Evolutionary conservation across 1,140 invertebrate species (phyloP).

Genomic region (Latrodectus geometricus): DNA sequence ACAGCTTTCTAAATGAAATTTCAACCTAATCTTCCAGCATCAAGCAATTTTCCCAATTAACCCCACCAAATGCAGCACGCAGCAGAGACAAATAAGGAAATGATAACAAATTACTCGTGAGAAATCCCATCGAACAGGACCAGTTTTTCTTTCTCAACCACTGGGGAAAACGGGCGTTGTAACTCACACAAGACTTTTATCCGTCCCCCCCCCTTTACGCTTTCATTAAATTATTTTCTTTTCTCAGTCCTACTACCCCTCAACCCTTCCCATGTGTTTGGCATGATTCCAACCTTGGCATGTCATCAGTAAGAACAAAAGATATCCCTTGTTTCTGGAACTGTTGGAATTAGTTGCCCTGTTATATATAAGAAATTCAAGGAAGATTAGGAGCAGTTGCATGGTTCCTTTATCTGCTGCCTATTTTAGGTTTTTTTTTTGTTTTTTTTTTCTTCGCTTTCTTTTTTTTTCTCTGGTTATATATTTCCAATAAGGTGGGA

Average conservation of each 20-base stretch:
- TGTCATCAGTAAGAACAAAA: conserved; percentile 51
- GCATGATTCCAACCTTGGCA: conserved; percentile 24
- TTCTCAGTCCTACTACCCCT: not conserved
- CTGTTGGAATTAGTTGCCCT: conserved; percentile 33
- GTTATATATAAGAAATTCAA: conserved; percentile 23
- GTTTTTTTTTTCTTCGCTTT: not conserved
- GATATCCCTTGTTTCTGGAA: conserved; percentile 34
- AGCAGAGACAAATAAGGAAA: not conserved
- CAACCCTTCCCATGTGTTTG: not conserved
- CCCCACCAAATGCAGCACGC: not conserved
- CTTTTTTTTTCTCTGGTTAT: not conserved
- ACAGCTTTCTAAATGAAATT: not conserved
- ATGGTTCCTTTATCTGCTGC: conserved; percentile 24
- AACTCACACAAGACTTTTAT: not conserved
- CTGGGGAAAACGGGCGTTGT: conserved; percentile 33
- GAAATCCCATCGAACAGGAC: conserved; percentile 12
- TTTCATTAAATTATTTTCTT: conserved; percentile 37
- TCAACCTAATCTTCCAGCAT: not conserved
- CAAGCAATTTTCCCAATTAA: not conserved
- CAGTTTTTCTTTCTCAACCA: not conserved
- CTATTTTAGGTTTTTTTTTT: not conserved
- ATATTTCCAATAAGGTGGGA: not conserved
- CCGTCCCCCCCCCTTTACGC: not conserved
- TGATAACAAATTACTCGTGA: conserved; percentile 42
- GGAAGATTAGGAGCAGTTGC: not conserved